These are phyloP conservation scores for Acrossocheilus wenchowensis DNA, from an alignment of 2,797 vertebrate genomes.

Conservation along the genomic window DNA sequence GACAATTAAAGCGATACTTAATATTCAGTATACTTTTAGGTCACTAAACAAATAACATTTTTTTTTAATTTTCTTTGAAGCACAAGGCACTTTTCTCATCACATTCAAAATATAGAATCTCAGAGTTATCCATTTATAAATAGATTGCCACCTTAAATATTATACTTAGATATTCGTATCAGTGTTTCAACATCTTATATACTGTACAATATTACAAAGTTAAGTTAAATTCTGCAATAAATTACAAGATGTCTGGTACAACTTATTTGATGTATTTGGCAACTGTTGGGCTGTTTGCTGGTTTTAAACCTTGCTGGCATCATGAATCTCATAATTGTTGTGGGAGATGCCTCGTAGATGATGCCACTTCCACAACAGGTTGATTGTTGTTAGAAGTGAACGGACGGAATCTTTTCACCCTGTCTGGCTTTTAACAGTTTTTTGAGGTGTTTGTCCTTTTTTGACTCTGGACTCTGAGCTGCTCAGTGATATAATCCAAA, in stretches of 20 bases:
- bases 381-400: neutral
- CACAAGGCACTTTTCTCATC: neutral
- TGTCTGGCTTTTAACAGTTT: neutral
- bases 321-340: neutral
- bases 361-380: neutral
- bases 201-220: neutral
- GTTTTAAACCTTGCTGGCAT: neutral
- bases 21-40: neutral
- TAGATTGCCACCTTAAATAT: no score
- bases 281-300: neutral
- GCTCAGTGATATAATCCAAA: neutral
- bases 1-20: neutral
- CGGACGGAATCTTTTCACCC: neutral
- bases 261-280: neutral
- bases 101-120: no score
- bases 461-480: neutral
- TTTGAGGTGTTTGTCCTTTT: neutral
- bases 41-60: neutral
- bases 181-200: neutral
- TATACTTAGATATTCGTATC: no score
- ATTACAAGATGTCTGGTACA: neutral
- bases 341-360: neutral
- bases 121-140: no score
- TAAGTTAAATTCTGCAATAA: neutral
- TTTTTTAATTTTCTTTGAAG: neutral